Percentiles rank a stretch among this genome's conserved stretches.
Conservation (phyloP, 2,888 invertebrate genomes). For the Leucoma salicis region DNA sequence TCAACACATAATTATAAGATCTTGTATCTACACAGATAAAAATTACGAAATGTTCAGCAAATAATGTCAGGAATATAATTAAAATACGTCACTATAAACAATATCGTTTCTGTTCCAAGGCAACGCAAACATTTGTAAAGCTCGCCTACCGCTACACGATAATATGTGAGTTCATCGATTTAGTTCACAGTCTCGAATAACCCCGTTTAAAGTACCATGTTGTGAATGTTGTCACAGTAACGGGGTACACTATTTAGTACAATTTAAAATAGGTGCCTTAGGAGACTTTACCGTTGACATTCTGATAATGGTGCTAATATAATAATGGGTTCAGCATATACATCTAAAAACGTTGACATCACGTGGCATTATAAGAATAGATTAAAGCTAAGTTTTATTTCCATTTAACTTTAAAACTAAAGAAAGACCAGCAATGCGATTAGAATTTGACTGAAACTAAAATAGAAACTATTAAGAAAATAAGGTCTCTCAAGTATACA, state of each 20-base stretch:
- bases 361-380: too few species aligned
- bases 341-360: slow-evolving; percentile 16
- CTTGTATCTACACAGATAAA: too few species aligned
- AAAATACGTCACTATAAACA: slow-evolving; percentile 10
- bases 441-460: too few species aligned
- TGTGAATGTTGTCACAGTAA: slow-evolving; percentile 21
- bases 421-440: too few species aligned
- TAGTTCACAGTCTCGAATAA: neutral
- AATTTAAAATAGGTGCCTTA: slow-evolving; percentile 28
- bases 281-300: slow-evolving; percentile 24
- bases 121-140: slow-evolving; percentile 18
- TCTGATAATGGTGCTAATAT: slow-evolving; percentile 27
- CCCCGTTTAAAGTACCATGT: neutral
- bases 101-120: slow-evolving; percentile 20
- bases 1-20: too few species aligned
- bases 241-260: slow-evolving; percentile 33
- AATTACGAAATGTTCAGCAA: slow-evolving; percentile 20
- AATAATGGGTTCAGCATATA: slow-evolving; percentile 26
- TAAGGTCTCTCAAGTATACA: too few species aligned
- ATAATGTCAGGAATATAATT: slow-evolving; percentile 14
- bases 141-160: slow-evolving; percentile 6
- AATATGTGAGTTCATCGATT: slow-evolving; percentile 10
- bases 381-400: too few species aligned
- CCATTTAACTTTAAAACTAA: too few species aligned
- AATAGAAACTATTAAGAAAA: too few species aligned